phyloP scores from a whole-genome alignment of 2,113 vertebrate species.

The Gallinago undulata region DNA sequence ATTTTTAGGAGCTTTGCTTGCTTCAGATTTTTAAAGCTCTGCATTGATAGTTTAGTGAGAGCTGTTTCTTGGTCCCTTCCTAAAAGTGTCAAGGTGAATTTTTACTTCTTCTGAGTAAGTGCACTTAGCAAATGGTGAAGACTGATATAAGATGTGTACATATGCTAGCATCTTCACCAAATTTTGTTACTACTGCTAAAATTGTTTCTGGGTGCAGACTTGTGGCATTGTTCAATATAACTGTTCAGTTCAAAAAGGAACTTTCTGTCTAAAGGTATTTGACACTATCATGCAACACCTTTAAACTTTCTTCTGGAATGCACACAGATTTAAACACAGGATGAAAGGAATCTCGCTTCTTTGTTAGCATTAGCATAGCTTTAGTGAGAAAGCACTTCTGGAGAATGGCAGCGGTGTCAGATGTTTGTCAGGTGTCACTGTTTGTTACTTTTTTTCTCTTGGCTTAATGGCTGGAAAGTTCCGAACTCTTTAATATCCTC shows the following conservation, averaged over 20 bases:
- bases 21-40: neutral
- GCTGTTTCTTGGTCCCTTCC: neutral
- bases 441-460: neutral
- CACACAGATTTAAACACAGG: neutral
- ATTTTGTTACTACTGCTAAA: neutral
- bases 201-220: neutral
- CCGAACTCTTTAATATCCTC: neutral
- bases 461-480: neutral
- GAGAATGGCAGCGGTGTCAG: neutral
- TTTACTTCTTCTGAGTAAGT: neutral
- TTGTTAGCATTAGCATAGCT: neutral
- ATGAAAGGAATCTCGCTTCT: neutral
- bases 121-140: neutral
- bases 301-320: neutral
- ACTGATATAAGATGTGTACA: neutral
- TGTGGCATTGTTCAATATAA: neutral
- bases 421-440: rapidly evolving
- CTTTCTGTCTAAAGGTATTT: neutral
- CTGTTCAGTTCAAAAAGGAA: neutral
- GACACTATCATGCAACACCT: neutral
- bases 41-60: neutral
- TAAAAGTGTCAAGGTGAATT: neutral
- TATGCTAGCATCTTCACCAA: neutral
- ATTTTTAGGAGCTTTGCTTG: neutral
- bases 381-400: neutral